These are phyloP conservation scores for Clarias laeviceps DNA, from an alignment of 2,797 vertebrate species.

Conservation along the genomic window DNA sequence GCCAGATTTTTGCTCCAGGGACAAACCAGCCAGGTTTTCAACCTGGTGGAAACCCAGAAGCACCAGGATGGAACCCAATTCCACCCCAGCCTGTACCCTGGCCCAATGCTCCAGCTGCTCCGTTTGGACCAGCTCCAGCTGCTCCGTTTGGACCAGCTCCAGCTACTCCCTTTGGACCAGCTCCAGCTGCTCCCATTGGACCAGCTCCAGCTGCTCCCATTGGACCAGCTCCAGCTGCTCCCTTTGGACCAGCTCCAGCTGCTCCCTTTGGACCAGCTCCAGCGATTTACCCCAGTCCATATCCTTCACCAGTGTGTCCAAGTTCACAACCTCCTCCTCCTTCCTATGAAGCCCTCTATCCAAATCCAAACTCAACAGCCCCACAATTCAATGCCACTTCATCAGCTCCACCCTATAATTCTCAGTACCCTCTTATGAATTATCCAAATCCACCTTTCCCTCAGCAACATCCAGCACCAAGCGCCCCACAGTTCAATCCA, in stretches of 20 bases:
- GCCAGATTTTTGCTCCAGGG: background rate
- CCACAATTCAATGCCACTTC: constrained; percentile 12
- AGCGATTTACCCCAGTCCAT: constrained; percentile 26
- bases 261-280: constrained; percentile 37
- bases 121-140: constrained; percentile 37
- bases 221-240: constrained; percentile 24
- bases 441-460: constrained; percentile 56
- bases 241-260: constrained; percentile 36
- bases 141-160: constrained; percentile 36
- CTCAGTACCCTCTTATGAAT: constrained; percentile 17
- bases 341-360: constrained; percentile 41
- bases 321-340: constrained; percentile 50
- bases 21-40: constrained; percentile 24
- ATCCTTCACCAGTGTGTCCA: constrained; percentile 36
- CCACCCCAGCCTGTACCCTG: constrained; percentile 9
- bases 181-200: constrained; percentile 36
- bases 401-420: constrained; percentile 20
- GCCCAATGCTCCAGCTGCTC: constrained; percentile 24
- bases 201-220: constrained; percentile 37
- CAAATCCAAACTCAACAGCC: constrained; percentile 18
- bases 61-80: constrained; percentile 12
- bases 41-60: background rate
- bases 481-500: constrained; percentile 45
- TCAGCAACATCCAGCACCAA: constrained; percentile 27
- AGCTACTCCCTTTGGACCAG: constrained; percentile 25